Conservation (phyloP, 2,797 vertebrate species). For the Coendou prehensilis region DNA sequence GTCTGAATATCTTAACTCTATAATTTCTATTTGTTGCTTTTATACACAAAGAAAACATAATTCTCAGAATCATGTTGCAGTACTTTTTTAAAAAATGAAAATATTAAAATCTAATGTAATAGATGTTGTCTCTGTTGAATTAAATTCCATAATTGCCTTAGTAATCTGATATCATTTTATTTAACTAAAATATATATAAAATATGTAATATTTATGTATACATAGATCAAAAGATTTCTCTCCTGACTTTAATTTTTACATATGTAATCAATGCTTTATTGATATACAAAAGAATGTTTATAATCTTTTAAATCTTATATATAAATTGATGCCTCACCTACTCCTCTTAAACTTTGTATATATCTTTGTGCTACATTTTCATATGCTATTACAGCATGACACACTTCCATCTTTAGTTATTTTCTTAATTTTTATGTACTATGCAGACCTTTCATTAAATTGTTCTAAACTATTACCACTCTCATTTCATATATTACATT, state of each 20-base stretch:
- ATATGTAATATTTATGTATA: neutral
- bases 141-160: neutral
- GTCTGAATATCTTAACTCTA: neutral
- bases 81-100: conserved; percentile 4
- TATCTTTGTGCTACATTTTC: neutral
- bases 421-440: neutral
- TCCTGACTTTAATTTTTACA: neutral
- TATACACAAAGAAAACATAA: conserved; percentile 8
- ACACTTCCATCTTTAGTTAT: neutral
- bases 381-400: neutral
- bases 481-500: neutral
- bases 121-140: neutral
- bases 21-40: conserved; percentile 41
- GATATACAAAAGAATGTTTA: neutral
- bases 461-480: neutral
- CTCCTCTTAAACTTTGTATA: neutral
- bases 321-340: neutral
- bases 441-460: neutral
- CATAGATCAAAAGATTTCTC: neutral
- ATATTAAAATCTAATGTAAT: neutral
- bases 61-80: neutral
- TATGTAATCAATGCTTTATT: neutral
- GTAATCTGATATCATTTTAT: neutral
- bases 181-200: neutral
- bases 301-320: neutral